A percentile compares a stretch with the other conserved stretches of the same genome.
phyloP scores from a whole-genome alignment of 1,140 invertebrate genomes.

The Eciton burchellii region DNA sequence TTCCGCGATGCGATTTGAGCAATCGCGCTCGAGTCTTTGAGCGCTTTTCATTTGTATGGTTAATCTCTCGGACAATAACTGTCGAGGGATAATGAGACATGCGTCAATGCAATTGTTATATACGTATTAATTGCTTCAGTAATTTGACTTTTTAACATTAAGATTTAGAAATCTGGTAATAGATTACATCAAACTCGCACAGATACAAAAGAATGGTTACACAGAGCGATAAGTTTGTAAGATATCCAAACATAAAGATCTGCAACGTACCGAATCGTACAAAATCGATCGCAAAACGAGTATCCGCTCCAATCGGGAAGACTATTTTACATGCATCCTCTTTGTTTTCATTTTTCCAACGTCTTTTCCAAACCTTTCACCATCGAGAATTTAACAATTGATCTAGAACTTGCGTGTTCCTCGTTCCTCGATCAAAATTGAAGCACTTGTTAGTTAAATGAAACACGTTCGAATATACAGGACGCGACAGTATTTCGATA shows the following conservation, averaged over 20 bases:
- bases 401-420: slow-evolving; percentile 44
- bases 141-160: slow-evolving; percentile 58
- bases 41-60: slow-evolving; percentile 29
- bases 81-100: slow-evolving; percentile 7
- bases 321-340: slow-evolving; percentile 27
- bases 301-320: slow-evolving; percentile 28
- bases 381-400: slow-evolving; percentile 22
- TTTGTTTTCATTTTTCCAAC: slow-evolving; percentile 35
- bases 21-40: not conserved
- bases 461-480: slow-evolving; percentile 45
- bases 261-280: slow-evolving; percentile 42
- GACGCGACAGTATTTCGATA: slow-evolving; percentile 48
- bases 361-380: slow-evolving; percentile 28
- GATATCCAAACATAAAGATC: slow-evolving; percentile 16
- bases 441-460: slow-evolving; percentile 62
- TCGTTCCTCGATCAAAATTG: slow-evolving; percentile 24
- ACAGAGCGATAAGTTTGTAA: slow-evolving; percentile 9
- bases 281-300: slow-evolving; percentile 23
- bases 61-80: slow-evolving; percentile 66
- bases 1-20: not conserved
- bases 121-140: slow-evolving; percentile 22
- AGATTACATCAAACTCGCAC: slow-evolving; percentile 15
- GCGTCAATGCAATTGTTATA: slow-evolving; percentile 5
- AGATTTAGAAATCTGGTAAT: slow-evolving; percentile 29
- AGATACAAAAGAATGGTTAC: not conserved